Evolutionary conservation across 2,888 invertebrate species (phyloP).

Genomic region (Caenorhabditis drosophilae): DNA sequence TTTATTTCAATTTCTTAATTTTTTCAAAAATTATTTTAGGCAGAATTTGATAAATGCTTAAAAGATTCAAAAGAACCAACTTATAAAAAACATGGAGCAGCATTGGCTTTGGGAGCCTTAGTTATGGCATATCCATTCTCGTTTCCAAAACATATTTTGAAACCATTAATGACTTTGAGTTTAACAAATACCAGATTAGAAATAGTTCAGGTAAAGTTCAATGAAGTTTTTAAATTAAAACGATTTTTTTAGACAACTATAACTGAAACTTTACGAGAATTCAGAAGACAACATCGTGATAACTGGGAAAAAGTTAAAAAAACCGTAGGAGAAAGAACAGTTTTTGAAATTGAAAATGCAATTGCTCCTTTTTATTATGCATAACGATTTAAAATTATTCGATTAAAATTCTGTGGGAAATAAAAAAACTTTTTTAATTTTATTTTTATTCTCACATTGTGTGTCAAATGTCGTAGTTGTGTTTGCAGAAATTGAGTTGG

Average conservation of each 20-base stretch:
- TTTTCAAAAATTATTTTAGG: background rate
- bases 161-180: conserved; percentile 24
- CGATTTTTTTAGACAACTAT: conserved; percentile 21
- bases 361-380: conserved; percentile 49
- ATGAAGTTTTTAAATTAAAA: too few relatives aligned
- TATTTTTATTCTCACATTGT: too few relatives aligned
- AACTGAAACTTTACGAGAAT: conserved; percentile 34
- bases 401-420: background rate
- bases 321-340: conserved; percentile 30
- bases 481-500: conserved; percentile 21
- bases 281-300: conserved; percentile 39
- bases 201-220: too few relatives aligned
- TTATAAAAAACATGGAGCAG: conserved; percentile 29
- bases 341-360: conserved; percentile 47
- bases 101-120: conserved; percentile 32
- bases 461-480: too few relatives aligned
- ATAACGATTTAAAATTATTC: conserved; percentile 2
- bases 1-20: background rate
- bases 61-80: background rate
- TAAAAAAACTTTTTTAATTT: background rate
- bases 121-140: conserved; percentile 43
- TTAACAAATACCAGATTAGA: conserved; percentile 7
- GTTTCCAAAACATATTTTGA: conserved; percentile 28
- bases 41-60: background rate
- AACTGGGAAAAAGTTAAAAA: conserved; percentile 26